A percentile compares a stretch with the other conserved stretches of the same genome.
These are phyloP conservation scores for Sogatella furcifera DNA, from an alignment of 1,140 invertebrate species.

Conservation along the genomic window DNA sequence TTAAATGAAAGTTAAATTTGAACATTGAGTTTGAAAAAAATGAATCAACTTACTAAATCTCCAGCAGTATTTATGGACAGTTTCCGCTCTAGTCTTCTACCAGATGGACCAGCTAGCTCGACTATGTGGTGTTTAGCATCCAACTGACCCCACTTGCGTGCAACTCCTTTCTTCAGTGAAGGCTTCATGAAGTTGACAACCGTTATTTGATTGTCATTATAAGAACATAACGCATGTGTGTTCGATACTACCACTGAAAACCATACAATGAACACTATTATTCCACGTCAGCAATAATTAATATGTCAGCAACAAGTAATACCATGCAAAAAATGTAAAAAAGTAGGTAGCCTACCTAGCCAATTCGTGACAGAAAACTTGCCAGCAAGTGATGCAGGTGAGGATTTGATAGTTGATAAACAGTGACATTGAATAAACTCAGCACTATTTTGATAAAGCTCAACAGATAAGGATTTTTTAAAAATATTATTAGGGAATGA, in stretches of 20 bases:
- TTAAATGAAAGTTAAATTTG: too few relatives aligned
- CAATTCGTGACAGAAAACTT: too few relatives aligned
- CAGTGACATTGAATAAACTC: too few relatives aligned
- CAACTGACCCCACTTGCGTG: slow-evolving; percentile 46
- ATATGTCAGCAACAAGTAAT: too few relatives aligned
- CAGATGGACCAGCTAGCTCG: slow-evolving; percentile 46
- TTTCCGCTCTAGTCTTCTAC: slow-evolving; percentile 50
- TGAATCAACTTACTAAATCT: slow-evolving; percentile 38
- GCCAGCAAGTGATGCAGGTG: too few relatives aligned
- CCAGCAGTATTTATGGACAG: slow-evolving; percentile 48
- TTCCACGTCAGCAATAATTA: neutral
- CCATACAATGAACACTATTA: slow-evolving; percentile 8
- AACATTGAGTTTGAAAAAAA: too few relatives aligned
- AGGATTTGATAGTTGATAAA: too few relatives aligned
- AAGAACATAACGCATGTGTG: slow-evolving; percentile 50
- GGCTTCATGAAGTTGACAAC: slow-evolving; percentile 51
- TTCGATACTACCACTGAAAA: slow-evolving; percentile 48
- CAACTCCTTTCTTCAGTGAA: slow-evolving; percentile 35
- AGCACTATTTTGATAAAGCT: too few relatives aligned
- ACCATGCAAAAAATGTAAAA: too few relatives aligned
- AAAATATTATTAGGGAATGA: too few relatives aligned
- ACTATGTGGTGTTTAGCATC: slow-evolving; percentile 48
- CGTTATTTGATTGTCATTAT: slow-evolving; percentile 54
- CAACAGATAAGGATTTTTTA: too few relatives aligned
- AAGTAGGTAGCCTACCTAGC: too few relatives aligned